A percentile compares a stretch with the other conserved stretches of the same genome.
Conservation (phyloP, 2,113 vertebrate genomes). For the Stigmatopora nigra region DNA sequence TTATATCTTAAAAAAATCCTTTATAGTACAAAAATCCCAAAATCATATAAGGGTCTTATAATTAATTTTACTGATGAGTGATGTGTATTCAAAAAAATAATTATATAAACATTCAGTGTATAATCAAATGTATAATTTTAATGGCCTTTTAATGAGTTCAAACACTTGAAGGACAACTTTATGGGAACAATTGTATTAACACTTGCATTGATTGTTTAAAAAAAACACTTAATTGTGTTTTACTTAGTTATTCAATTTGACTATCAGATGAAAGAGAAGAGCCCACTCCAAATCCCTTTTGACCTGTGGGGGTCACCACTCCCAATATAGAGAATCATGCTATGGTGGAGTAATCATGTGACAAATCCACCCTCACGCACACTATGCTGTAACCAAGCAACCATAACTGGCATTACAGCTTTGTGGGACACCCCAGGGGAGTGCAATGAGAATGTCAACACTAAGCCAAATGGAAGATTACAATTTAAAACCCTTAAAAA, state of each 20-base stretch:
- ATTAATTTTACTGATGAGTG: background rate
- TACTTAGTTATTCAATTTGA: slow-evolving; percentile 5
- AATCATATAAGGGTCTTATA: background rate
- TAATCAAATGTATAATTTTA: background rate
- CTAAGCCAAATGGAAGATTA: slow-evolving; percentile 28
- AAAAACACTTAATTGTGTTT: too few species aligned
- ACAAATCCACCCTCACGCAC: slow-evolving; percentile 16
- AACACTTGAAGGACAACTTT: background rate
- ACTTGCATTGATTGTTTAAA: too few species aligned
- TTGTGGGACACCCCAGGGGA: slow-evolving; percentile 73
- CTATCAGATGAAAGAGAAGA: slow-evolving; percentile 14
- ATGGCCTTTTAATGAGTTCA: too few species aligned
- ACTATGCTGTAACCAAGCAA: slow-evolving; percentile 63
- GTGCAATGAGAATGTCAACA: slow-evolving; percentile 65
- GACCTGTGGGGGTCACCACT: slow-evolving; percentile 49
- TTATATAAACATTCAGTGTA: background rate
- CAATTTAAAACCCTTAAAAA: slow-evolving; percentile 16
- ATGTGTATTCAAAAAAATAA: background rate
- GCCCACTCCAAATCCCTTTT: slow-evolving; percentile 42
- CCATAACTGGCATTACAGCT: slow-evolving; percentile 60
- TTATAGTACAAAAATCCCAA: background rate
- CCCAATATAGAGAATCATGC: slow-evolving; percentile 31
- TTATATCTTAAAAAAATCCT: background rate
- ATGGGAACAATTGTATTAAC: too few species aligned
- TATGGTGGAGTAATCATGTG: slow-evolving; percentile 43